A percentile compares a stretch with the other conserved stretches of the same genome.
Evolutionary conservation across 2,113 vertebrate species (phyloP).

Genomic region (Eulacestoma nigropectus): DNA sequence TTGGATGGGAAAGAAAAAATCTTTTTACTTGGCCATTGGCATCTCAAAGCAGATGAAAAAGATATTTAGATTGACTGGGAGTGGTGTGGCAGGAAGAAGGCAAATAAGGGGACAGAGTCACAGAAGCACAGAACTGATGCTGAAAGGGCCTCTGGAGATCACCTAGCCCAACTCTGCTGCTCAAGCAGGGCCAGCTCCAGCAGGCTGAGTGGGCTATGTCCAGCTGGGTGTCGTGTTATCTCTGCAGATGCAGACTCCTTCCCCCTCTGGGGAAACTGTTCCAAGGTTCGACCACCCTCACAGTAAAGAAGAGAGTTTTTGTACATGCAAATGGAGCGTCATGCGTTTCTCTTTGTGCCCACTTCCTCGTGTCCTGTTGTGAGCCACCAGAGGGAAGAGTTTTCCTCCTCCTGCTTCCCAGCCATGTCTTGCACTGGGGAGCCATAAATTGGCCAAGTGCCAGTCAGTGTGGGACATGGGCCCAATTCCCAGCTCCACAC

Average conservation of each 20-base stretch:
- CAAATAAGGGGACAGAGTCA: not conserved
- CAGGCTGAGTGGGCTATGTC: not conserved
- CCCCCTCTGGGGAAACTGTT: not conserved
- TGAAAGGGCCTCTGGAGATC: not conserved
- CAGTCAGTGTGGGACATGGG: not conserved
- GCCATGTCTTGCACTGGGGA: not conserved
- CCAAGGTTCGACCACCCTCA: fast-evolving
- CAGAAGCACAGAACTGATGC: not conserved
- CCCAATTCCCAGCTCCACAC: not conserved
- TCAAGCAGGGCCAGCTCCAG: not conserved
- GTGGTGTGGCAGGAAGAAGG: not conserved
- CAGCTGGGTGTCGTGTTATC: fast-evolving
- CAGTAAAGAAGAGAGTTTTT: not conserved
- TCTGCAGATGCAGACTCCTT: not conserved
- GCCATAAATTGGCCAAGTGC: not conserved
- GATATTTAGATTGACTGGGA: not conserved
- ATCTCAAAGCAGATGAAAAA: not conserved
- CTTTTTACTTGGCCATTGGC: not conserved
- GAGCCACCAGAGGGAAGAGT: not conserved
- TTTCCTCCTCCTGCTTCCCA: not conserved
- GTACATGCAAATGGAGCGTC: not conserved
- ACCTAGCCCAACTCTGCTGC: not conserved
- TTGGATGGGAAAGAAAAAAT: not conserved
- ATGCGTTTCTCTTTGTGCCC: fast-evolving
- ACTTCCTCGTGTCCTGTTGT: not conserved